Evolutionary conservation across 2,797 vertebrate genomes (phyloP).

Genomic region (Nannoperca obscura): DNA sequence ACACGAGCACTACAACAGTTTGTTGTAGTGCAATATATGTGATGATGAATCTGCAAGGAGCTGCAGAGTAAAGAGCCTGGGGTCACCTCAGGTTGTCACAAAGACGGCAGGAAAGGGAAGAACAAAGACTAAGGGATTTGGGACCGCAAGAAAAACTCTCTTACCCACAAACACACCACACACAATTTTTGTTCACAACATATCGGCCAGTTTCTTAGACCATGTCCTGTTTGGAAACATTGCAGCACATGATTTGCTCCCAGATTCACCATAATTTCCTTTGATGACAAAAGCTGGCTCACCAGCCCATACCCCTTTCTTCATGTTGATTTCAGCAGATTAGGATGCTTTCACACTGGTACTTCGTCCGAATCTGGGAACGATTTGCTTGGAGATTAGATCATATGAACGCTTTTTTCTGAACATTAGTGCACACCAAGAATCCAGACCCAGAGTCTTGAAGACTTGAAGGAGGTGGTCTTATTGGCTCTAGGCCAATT

Average conservation of each 20-base stretch:
- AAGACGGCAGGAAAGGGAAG: slow-evolving; percentile 39
- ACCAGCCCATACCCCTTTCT: slow-evolving; percentile 33
- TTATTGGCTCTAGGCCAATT: not conserved
- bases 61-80: slow-evolving; percentile 39
- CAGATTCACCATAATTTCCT: slow-evolving; percentile 61
- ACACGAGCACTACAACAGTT: slow-evolving; percentile 1
- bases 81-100: slow-evolving; percentile 46
- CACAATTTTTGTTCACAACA: slow-evolving; percentile 26
- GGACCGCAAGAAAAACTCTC: slow-evolving; percentile 24
- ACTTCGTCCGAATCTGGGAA: slow-evolving; percentile 17
- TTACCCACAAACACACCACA: slow-evolving; percentile 37
- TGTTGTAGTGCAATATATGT: slow-evolving; percentile 29
- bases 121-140: slow-evolving; percentile 36
- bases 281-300: slow-evolving; percentile 53
- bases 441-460: not conserved
- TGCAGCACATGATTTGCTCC: slow-evolving; percentile 62
- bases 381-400: not conserved
- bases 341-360: slow-evolving; percentile 70
- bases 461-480: not conserved
- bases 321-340: slow-evolving; percentile 59
- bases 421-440: not conserved
- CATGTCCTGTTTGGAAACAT: slow-evolving; percentile 45
- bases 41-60: slow-evolving; percentile 39
- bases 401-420: not conserved
- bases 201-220: slow-evolving; percentile 33